Evolutionary conservation across 2,113 vertebrate species (phyloP).

Genomic region (Neofelis nebulosa): DNA sequence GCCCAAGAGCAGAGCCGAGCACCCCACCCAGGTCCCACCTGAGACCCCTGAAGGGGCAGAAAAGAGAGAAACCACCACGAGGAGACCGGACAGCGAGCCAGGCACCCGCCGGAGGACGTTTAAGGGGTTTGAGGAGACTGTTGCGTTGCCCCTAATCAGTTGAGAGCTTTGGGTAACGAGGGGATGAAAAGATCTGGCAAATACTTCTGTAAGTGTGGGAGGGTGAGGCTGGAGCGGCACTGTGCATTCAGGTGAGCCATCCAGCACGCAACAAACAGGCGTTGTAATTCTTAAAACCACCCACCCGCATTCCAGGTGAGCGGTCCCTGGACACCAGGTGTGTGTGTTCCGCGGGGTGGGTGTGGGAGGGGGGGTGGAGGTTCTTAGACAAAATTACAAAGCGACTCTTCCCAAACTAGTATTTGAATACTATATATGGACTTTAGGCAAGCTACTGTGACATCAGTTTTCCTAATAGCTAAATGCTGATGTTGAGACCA

Average conservation of each 20-base stretch:
- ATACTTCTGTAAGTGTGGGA: background rate
- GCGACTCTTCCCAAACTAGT: background rate
- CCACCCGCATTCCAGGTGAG: background rate
- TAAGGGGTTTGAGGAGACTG: background rate
- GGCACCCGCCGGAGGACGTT: background rate
- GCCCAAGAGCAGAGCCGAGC: background rate
- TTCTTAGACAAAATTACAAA: background rate
- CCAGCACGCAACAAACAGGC: background rate
- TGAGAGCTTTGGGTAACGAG: background rate
- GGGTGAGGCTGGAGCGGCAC: background rate
- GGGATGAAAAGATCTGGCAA: background rate
- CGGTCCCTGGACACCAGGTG: background rate
- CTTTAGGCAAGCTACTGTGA: background rate
- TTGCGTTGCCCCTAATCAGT: background rate
- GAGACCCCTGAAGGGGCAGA: background rate
- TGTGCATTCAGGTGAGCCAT: background rate
- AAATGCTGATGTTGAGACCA: background rate
- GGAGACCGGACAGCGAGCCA: background rate
- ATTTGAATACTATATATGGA: slow-evolving; percentile 31
- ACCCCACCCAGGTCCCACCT: background rate
- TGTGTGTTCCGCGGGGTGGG: background rate
- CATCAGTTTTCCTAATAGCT: background rate
- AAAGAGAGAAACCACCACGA: background rate
- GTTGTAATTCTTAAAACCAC: background rate
- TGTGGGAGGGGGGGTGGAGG: no score